Evolutionary conservation across 2,888 invertebrate species (phyloP), one percentile per base, ranked within the genome.

Genomic region (Nipponacmea schrenckii): DNA sequence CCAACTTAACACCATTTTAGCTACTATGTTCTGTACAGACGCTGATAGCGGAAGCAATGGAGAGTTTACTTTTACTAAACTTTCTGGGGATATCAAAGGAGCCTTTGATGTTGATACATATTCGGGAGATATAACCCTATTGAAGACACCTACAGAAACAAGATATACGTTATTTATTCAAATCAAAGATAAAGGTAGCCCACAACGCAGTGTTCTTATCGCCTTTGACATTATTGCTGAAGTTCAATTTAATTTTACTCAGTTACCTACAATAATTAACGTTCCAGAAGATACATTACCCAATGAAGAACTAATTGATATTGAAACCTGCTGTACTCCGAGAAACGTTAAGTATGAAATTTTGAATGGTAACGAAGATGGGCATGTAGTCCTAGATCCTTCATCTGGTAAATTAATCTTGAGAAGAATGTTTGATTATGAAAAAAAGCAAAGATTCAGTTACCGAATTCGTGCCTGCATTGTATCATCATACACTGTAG

Each of bases 331-430:
- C 56, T 56, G 56, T 56, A 24, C 24, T 56, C 24, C 24, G 4
- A 14, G 56, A 20, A 24, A 12, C 20, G 12, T 56, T 84, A 93
- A 96, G 17, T 92, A 95, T 12, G 97, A 97, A 89, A 96, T 96
- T 88, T 92, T 96, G 10, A 96, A 96, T 0, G 89, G 92, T 2
- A 96, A 96, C 72, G 93, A 94, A 70, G 93, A 95, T 1, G 93
- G 39, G 10, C 50, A 56, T 20, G 50, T 68, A 7, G n/a, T 31
- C 15, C n/a, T 68, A 15, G 68, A 62, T 20, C n/a, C 50, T 10
- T 56, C 70, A 10, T 76, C 80, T 1, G 85, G 85, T 3, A 73
- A 77, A 67, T 17, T 85, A 8, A 70, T 65, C 5, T 63, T 82
- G 5, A 71, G 73, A 8, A 71, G 67, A 10, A 44, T 39, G 7